phyloP scores from a whole-genome alignment of 2,113 vertebrate species.

The Podarcis raffonei region DNA sequence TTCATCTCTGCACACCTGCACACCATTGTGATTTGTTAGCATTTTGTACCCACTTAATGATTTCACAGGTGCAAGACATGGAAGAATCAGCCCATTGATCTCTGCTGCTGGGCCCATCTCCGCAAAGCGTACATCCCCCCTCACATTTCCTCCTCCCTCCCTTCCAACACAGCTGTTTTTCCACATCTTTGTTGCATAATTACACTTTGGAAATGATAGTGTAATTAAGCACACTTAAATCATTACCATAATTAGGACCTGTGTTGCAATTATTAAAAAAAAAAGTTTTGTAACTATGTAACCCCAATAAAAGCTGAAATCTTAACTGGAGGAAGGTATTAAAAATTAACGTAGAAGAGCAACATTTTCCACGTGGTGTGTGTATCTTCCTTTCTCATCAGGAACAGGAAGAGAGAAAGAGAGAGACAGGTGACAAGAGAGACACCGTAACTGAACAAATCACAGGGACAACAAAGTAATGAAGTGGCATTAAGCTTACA shows the following conservation, averaged over 20 bases:
- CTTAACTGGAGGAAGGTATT: neutral
- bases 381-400: neutral
- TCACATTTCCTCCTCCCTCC: neutral
- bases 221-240: slow-evolving; percentile 25
- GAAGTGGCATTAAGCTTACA: neutral
- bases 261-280: slow-evolving; percentile 6
- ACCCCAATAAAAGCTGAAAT: slow-evolving; percentile 7
- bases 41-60: neutral
- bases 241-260: slow-evolving; percentile 31
- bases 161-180: neutral
- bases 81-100: neutral
- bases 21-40: neutral
- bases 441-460: neutral
- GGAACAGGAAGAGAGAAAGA: neutral
- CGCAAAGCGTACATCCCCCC: neutral
- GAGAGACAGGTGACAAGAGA: neutral
- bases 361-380: slow-evolving; percentile 23
- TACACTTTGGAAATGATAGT: slow-evolving; percentile 30
- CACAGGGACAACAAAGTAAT: slow-evolving; percentile 16
- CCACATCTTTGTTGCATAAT: slow-evolving; percentile 1
- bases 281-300: slow-evolving; percentile 8
- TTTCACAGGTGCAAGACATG: neutral
- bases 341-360: slow-evolving; percentile 24
- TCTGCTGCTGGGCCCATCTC: slow-evolving; percentile 23
- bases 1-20: neutral